Evolutionary conservation across 2,113 vertebrate genomes (phyloP).

Genomic region (Melanotaenia duboulayi): DNA sequence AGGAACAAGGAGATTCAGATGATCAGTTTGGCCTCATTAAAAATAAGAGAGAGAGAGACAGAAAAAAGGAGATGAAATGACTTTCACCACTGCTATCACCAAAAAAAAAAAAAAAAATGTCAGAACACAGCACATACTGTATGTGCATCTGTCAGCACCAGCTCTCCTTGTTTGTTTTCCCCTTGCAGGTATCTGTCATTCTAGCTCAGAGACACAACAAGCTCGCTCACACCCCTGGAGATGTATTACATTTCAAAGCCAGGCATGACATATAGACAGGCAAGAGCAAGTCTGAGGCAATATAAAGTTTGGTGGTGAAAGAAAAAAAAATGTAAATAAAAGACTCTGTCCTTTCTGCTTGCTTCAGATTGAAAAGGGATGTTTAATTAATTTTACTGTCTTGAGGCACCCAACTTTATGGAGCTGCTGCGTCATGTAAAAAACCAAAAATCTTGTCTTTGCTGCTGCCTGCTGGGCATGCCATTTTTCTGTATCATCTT

Average conservation of each 20-base stretch:
- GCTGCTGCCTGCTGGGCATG: slow-evolving; percentile 68
- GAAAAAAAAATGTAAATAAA: slow-evolving; percentile 4
- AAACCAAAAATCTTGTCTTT: slow-evolving; percentile 73
- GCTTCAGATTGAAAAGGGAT: slow-evolving; percentile 25
- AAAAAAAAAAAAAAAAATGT: slow-evolving; percentile 13
- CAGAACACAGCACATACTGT: slow-evolving; percentile 5
- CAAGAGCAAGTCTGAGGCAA: slow-evolving; percentile 57
- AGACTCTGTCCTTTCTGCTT: slow-evolving; percentile 18
- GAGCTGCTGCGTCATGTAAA: slow-evolving; percentile 65
- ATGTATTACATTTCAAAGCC: slow-evolving; percentile 76
- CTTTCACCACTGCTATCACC: neutral
- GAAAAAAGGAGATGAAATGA: neutral
- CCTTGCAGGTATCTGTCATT: slow-evolving; percentile 62
- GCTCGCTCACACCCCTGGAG: slow-evolving; percentile 47
- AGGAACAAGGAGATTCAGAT: slow-evolving; percentile 46
- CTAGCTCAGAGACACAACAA: slow-evolving; percentile 57
- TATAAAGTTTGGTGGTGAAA: slow-evolving; percentile 21
- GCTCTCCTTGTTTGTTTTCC: slow-evolving; percentile 59
- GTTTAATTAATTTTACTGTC: slow-evolving; percentile 57
- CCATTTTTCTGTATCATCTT: slow-evolving; percentile 31
- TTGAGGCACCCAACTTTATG: slow-evolving; percentile 52
- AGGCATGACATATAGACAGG: slow-evolving; percentile 53
- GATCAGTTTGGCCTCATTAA: slow-evolving; percentile 37
- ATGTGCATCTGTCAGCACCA: slow-evolving; percentile 39
- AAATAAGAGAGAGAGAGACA: neutral